These are phyloP conservation scores for Yponomeuta evonymella DNA, from an alignment of 2,888 invertebrate species.

Conservation along the genomic window DNA sequence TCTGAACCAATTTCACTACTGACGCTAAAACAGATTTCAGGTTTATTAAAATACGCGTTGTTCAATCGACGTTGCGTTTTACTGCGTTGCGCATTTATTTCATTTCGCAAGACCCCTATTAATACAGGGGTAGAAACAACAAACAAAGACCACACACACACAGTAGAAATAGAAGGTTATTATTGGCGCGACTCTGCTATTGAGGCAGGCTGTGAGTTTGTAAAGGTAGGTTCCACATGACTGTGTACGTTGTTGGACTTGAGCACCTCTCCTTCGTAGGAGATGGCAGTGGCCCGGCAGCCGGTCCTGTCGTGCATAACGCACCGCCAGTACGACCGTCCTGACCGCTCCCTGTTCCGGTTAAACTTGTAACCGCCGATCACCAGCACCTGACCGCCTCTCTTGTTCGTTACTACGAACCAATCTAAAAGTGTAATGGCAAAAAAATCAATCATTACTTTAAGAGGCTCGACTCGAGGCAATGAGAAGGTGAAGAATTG, in stretches of 20 bases:
- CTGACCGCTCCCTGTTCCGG: background rate
- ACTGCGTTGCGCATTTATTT: too few species aligned
- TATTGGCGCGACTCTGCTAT: too few species aligned
- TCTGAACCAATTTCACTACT: too few species aligned
- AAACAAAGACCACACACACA: too few species aligned
- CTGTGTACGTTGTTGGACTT: constrained; percentile 13
- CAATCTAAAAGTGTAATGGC: background rate
- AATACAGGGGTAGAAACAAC: too few species aligned
- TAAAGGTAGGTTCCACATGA: background rate
- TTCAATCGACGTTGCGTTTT: too few species aligned
- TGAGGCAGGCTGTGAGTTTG: too few species aligned
- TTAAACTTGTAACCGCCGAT: constrained; percentile 1
- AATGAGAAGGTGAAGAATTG: too few species aligned
- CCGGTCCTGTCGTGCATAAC: constrained; percentile 14
- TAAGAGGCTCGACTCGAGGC: background rate
- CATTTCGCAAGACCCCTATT: too few species aligned
- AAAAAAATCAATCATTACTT: background rate
- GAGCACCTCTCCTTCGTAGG: constrained; percentile 26
- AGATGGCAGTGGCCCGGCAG: constrained; percentile 26
- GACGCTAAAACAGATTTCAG: too few species aligned
- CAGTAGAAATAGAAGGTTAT: too few species aligned
- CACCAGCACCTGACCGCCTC: background rate
- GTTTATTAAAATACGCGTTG: too few species aligned
- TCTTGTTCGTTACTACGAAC: background rate
- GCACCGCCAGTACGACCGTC: constrained; percentile 16